These are phyloP conservation scores for Orchestes rusci DNA, from an alignment of 2,888 invertebrate species.

Conservation along the genomic window DNA sequence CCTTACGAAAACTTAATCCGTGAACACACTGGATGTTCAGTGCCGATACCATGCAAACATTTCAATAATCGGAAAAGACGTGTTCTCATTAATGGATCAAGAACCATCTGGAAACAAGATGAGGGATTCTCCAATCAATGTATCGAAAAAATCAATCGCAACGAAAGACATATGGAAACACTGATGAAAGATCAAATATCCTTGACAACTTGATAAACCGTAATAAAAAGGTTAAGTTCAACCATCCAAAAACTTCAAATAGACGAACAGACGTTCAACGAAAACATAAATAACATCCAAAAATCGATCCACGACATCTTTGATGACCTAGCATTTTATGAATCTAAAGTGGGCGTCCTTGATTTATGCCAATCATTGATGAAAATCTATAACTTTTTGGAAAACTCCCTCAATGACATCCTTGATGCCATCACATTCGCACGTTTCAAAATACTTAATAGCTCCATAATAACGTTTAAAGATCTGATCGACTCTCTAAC, in stretches of 20 bases:
- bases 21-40: no score
- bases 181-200: conserved; percentile 6
- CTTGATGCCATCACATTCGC: neutral
- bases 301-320: neutral
- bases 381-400: neutral
- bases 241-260: conserved; percentile 14
- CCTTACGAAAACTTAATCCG: no score
- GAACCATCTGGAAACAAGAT: no score
- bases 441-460: neutral
- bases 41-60: no score
- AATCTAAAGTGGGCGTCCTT: neutral
- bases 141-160: neutral
- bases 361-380: neutral
- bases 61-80: no score
- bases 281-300: conserved; percentile 1
- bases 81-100: no score
- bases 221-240: conserved; percentile 11
- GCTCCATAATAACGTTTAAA: neutral
- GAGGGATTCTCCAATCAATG: neutral
- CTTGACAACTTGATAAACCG: conserved; percentile 8
- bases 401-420: neutral
- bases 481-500: neutral
- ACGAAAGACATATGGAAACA: neutral
- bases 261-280: conserved; percentile 10
- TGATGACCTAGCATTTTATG: neutral